Evolutionary conservation across 2,113 vertebrate genomes (phyloP), one percentile per base, ranked within the genome.

Genomic region (Otis tarda): DNA sequence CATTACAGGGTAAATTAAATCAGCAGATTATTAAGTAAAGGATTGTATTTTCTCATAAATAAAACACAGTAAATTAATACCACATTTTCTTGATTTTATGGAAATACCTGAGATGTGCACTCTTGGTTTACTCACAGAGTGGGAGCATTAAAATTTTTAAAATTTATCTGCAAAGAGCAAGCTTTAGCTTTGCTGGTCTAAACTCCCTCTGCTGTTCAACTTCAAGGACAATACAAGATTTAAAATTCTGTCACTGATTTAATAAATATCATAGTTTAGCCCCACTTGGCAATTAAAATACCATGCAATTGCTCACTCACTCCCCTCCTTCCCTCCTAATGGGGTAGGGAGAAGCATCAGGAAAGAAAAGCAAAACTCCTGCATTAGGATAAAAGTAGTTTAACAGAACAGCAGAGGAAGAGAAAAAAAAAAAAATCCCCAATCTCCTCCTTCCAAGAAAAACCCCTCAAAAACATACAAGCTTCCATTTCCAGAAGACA

Each of bases 401-500:
- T 43, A 43, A 43, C 41, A 16, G 41, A 43, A 43, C 41, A 43
- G 41, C 41, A 43, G 41, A 43, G 41, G 41, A 43, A 43, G 41
- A 43, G 41, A 43, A 43, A 43, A 43, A n/a, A n/a, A n/a, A 52
- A 70, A 43, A 49, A 52, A 3, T 1, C 0, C 2, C 7, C 15
- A 12, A 60, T 1, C 14, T 41, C 1, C 5, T 1, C 3, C 7
- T 30, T 52, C 8, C 7, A 15, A 20, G 41, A 4, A 4, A 11
- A 19, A 17, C 10, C 14, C 3, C 25, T 4, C 15, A 33, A 43
- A 63, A 5, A 8, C 27, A 20, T 6, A 3, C 0, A 45, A 28
- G 4, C 7, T 43, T 50, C 14, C 14, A 10, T 53, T 31, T 70
- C 14, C 20, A 50, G 14, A 33, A 39, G 11, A 21, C 11, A 23